Conservation (phyloP, 1,140 invertebrate species). For the Lethocerus indicus region DNA sequence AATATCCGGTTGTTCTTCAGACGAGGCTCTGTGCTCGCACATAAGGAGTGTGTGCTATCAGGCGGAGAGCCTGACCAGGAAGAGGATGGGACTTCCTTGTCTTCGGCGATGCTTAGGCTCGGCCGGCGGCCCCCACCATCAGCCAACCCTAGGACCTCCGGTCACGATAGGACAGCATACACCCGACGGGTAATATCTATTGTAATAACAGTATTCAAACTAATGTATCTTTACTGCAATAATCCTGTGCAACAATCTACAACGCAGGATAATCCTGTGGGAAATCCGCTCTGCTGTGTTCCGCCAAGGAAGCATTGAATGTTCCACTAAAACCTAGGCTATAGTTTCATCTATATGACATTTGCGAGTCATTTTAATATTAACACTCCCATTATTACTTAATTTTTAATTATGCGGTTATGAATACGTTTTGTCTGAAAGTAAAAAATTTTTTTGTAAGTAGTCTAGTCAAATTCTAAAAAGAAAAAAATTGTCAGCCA, state of each 20-base stretch:
- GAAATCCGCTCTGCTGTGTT: slow-evolving; percentile 44
- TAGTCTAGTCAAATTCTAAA: too few species aligned
- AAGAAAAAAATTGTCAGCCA: too few species aligned
- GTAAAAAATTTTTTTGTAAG: too few species aligned
- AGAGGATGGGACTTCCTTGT: slow-evolving; percentile 41
- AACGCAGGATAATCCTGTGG: slow-evolving; percentile 27
- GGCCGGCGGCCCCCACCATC: slow-evolving; percentile 11
- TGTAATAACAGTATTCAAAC: background rate
- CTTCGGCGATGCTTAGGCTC: slow-evolving; percentile 38
- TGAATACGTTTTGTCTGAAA: too few species aligned
- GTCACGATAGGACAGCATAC: slow-evolving; percentile 37
- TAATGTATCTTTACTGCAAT: background rate
- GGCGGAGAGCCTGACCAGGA: slow-evolving; percentile 37
- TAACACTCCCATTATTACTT: background rate
- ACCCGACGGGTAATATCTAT: slow-evolving; percentile 26
- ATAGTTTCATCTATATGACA: background rate
- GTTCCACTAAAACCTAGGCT: background rate
- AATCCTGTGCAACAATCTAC: slow-evolving; percentile 16
- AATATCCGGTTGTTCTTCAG: slow-evolving; percentile 22
- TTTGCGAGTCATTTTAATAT: background rate
- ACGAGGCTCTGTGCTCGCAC: slow-evolving; percentile 52
- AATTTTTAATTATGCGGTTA: too few species aligned
- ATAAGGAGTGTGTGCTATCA: slow-evolving; percentile 56
- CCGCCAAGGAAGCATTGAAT: slow-evolving; percentile 4
- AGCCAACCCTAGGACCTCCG: slow-evolving; percentile 24